These are phyloP conservation scores for Drosophila pallidifrons DNA, from an alignment of 1,140 invertebrate genomes.

Conservation along the genomic window DNA sequence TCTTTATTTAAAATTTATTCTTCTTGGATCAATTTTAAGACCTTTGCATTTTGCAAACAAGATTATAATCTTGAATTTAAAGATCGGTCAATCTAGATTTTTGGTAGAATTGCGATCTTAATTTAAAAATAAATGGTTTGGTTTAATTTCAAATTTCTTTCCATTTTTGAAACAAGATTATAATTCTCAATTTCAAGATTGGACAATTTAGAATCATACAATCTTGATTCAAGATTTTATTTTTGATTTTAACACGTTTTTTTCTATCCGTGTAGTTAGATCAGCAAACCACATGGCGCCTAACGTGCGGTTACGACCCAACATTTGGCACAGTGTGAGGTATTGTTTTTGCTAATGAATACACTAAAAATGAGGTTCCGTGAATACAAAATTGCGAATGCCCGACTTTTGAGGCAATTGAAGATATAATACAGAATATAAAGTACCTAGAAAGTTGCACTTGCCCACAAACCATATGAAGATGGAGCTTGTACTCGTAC, in stretches of 20 bases:
- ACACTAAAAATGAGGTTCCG: neutral
- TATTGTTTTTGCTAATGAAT: neutral
- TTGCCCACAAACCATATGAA: slow-evolving; percentile 16
- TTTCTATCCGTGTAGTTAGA: neutral
- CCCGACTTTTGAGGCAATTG: neutral
- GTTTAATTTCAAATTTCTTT: no score
- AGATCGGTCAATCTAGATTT: no score
- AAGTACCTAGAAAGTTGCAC: slow-evolving; percentile 37
- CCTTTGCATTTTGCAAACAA: no score
- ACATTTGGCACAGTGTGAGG: neutral
- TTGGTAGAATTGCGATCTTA: no score
- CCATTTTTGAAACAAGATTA: no score
- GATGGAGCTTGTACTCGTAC: neutral
- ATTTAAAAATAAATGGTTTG: no score
- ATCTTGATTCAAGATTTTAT: no score
- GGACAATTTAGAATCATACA: no score
- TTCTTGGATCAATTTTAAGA: no score
- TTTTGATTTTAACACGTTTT: neutral
- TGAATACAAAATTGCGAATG: neutral
- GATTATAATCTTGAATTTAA: no score
- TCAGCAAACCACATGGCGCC: neutral
- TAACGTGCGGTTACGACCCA: neutral
- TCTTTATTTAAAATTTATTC: no score
- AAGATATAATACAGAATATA: slow-evolving; percentile 17
- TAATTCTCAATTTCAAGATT: no score